Conservation (phyloP, 1,140 invertebrate genomes). For the Drosophila takahashii region DNA sequence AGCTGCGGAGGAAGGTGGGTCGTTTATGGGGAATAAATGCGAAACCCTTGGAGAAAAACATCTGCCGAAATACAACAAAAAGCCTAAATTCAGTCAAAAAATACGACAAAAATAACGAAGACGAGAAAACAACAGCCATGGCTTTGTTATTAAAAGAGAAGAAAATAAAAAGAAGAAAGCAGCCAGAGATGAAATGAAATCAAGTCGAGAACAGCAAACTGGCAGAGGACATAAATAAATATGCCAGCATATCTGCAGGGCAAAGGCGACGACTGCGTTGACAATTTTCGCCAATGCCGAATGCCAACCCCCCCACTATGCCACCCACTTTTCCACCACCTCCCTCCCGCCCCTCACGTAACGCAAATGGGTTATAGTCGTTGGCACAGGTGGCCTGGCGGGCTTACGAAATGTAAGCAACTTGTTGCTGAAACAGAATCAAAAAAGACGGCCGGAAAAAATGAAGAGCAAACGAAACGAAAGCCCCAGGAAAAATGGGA, state of each 20-base stretch:
- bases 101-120: slow-evolving; percentile 35
- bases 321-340: not conserved
- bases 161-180: slow-evolving; percentile 25
- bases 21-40: slow-evolving; percentile 9
- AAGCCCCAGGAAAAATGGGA: slow-evolving; percentile 8
- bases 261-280: slow-evolving; percentile 27
- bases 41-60: slow-evolving; percentile 49
- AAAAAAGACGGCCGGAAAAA: slow-evolving; percentile 5
- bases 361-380: slow-evolving; percentile 36
- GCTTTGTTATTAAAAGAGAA: slow-evolving; percentile 52
- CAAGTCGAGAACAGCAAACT: slow-evolving; percentile 39
- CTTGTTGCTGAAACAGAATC: slow-evolving; percentile 58
- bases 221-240: slow-evolving; percentile 59
- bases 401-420: slow-evolving; percentile 53
- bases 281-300: slow-evolving; percentile 42
- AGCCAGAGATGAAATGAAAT: slow-evolving; percentile 51
- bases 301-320: not conserved
- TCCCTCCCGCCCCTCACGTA: not conserved
- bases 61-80: slow-evolving; percentile 42
- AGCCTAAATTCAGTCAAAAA: slow-evolving; percentile 45
- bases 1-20: not conserved
- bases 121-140: slow-evolving; percentile 32
- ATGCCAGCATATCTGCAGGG: slow-evolving; percentile 51
- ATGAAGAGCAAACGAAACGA: slow-evolving; percentile 18
- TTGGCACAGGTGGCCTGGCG: slow-evolving; percentile 40